Evolutionary conservation across 2,797 vertebrate genomes (phyloP).

Genomic region (Mallotus villosus): DNA sequence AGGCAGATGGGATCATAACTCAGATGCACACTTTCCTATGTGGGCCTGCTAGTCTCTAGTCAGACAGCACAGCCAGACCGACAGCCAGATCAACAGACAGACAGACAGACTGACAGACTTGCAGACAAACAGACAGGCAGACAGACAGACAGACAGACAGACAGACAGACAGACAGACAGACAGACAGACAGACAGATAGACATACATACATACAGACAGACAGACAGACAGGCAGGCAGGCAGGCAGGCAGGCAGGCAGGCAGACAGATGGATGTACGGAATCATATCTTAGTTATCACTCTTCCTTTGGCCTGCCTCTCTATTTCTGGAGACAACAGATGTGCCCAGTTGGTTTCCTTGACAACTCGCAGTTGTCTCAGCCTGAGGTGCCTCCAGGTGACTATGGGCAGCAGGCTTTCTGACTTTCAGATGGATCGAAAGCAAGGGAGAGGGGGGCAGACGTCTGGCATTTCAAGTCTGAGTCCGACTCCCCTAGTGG

Average conservation of each 20-base stretch:
- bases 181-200: neutral
- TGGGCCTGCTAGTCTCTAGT: neutral
- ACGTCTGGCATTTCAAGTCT: constrained; percentile 17
- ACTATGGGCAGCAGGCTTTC: constrained; percentile 37
- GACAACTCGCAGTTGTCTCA: constrained; percentile 46
- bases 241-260: neutral
- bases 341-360: constrained; percentile 53
- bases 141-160: neutral
- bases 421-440: neutral
- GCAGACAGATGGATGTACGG: neutral
- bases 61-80: neutral
- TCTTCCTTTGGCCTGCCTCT: neutral
- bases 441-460: neutral
- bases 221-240: neutral
- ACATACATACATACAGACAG: neutral
- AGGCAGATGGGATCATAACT: constrained; percentile 27
- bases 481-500: neutral
- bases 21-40: neutral
- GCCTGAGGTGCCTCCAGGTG: constrained; percentile 51
- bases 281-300: neutral
- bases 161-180: neutral
- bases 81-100: neutral
- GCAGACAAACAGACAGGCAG: neutral
- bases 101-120: constrained; percentile 2
- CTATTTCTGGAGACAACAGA: constrained; percentile 40